Conservation (phyloP, 2,113 vertebrate species). For the Leptocoma aspasia region DNA sequence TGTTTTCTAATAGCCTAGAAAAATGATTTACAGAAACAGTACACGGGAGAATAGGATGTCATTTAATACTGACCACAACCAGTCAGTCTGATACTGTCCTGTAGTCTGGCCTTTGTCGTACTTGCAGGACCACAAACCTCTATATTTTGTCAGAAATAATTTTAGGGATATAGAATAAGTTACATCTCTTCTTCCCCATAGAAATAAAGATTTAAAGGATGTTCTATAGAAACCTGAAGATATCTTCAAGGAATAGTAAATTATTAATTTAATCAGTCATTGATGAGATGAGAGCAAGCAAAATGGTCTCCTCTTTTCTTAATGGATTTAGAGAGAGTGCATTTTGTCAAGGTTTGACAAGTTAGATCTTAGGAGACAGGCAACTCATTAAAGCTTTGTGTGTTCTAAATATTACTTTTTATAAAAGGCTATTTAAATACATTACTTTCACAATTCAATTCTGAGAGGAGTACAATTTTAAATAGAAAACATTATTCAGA, state of each 20-base stretch:
- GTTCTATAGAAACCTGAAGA: neutral
- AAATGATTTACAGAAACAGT: neutral
- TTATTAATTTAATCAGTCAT: neutral
- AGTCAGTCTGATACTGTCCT: neutral
- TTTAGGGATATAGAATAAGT: neutral
- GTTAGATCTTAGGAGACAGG: neutral
- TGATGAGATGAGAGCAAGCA: neutral
- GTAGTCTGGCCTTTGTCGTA: neutral
- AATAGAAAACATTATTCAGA: neutral
- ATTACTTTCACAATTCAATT: neutral
- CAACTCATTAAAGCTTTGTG: neutral
- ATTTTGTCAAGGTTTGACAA: neutral
- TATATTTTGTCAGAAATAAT: neutral
- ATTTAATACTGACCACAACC: neutral
- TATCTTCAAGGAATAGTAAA: neutral
- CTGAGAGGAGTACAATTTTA: neutral
- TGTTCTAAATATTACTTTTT: neutral
- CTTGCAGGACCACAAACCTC: neutral
- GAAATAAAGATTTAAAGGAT: neutral
- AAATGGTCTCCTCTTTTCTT: neutral
- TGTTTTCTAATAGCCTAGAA: neutral
- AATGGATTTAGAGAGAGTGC: neutral
- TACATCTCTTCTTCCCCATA: neutral
- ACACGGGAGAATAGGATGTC: fast-evolving
- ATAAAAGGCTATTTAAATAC: neutral